Evolutionary conservation across 2,113 vertebrate genomes (phyloP), one percentile per base, ranked within the genome.

Genomic region (Caracal caracal): DNA sequence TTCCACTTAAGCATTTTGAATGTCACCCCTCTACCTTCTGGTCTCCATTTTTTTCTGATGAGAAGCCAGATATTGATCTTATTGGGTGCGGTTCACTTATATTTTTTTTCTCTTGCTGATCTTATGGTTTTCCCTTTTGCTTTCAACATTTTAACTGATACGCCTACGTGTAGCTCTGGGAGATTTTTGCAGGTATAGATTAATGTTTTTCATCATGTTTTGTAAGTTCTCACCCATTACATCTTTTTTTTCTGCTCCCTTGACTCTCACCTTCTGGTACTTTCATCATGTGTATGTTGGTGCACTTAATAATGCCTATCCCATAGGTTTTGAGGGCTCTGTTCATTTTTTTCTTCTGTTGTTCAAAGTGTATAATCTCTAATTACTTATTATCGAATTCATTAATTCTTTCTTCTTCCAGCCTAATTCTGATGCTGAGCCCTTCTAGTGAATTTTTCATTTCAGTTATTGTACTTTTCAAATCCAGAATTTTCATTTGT

Each of bases 141-240:
- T 93, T 91, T 81, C 37, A 82, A 88, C 5, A 90, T 88, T 96
- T 91, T 76, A 87, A 93, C 47, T 93, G 10, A 87, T 28, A 83
- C 47, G 35, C 17, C 33, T 90, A 95, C 17, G 6, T 87, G 3
- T 93, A 63, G 5, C 61, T 76, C 15, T 88, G 33, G 73, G 22
- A 65, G 35, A 2, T 78, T 93, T 88, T 59, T 68, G 30, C n/a
- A 90, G 37, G 20, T 68, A 22, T 40, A 75, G n/a, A 43, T 89
- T 91, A 81, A 76, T n/a, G 35, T 47, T 86, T 78, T 93, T 88
- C 30, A 53, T 90, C 51, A 79, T 49, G 43, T 71, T 94, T 93
- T 91, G 16, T 66, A 91, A 90, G 19, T 78, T 70, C 78, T 78
- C 35, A 76, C 49, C 53, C 30, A 82, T 78, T 93, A 53, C 78